Conservation (phyloP, 2,888 invertebrate species). For the Trichogramma dendrolimi region DNA sequence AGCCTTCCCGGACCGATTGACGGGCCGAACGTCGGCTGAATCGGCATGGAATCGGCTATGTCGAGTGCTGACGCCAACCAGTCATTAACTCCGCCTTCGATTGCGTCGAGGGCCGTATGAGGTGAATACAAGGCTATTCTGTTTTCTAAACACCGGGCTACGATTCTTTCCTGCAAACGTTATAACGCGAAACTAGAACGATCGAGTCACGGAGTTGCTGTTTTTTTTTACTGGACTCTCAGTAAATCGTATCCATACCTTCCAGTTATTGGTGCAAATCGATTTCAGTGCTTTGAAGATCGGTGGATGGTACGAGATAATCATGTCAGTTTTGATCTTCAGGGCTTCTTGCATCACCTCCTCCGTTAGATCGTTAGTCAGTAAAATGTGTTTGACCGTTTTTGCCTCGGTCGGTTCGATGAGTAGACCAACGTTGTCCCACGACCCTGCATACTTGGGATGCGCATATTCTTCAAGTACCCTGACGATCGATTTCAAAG, state of each 20-base stretch:
- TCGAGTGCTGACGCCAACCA: slow-evolving; percentile 77
- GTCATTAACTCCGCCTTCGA: slow-evolving; percentile 83
- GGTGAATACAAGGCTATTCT: slow-evolving; percentile 88
- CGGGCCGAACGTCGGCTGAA: slow-evolving; percentile 34
- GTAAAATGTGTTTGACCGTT: slow-evolving; percentile 63
- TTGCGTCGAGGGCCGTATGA: slow-evolving; percentile 85
- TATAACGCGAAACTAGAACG: slow-evolving; percentile 5
- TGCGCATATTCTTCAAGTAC: slow-evolving; percentile 70
- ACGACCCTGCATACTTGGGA: slow-evolving; percentile 68
- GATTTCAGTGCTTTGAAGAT: slow-evolving; percentile 82
- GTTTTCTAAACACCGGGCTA: slow-evolving; percentile 74
- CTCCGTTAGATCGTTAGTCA: slow-evolving; percentile 92
- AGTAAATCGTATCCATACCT: slow-evolving; percentile 54
- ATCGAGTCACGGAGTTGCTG: background rate
- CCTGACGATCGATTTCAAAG: slow-evolving; percentile 56
- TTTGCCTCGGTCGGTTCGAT: slow-evolving; percentile 66
- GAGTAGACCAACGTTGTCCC: slow-evolving; percentile 94
- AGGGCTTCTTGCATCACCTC: slow-evolving; percentile 80
- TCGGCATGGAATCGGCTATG: slow-evolving; percentile 41
- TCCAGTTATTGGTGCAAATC: slow-evolving; percentile 63
- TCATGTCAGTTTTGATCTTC: slow-evolving; percentile 65
- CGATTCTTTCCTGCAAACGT: slow-evolving; percentile 68
- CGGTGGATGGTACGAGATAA: slow-evolving; percentile 94
- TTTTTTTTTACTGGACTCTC: background rate
- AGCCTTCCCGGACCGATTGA: slow-evolving; percentile 60